Base-by-base conservation (phyloP, 2,888 invertebrate genomes). In the Stenodera caucasica region DNA sequence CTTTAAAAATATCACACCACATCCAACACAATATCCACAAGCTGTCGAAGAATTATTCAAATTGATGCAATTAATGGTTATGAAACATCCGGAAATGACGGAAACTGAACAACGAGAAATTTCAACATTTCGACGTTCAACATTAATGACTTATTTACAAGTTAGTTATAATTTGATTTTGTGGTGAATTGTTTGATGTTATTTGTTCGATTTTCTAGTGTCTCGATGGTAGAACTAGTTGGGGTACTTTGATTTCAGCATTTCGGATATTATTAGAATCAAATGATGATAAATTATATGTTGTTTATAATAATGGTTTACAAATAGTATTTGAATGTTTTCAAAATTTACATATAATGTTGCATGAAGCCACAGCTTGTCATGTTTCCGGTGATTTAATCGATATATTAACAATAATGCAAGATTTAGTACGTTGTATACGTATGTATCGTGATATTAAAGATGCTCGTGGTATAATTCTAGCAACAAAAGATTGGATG, bases 1-100 rank as follows among this genome's bases (percentile, higher is more conserved):
- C 26, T 96, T 96, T 81, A 91, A 96, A 75, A 96, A 96, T 80
- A 96, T 97, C 67, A 94, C 95, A 32, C 95, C 96, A n/a, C 95
- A 95, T 81, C 94, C 95, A 6, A 94, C 94, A 21, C 91, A 96
- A 72, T 97, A 97, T 82, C 90, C 93, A 15, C 88, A 88, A 84
- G 96, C 96, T 15, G 94, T 96, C 0, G 96, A 96, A 70, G 96
- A 96, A 78, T 79, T 96, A 65, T 92, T 96, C 71, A 92, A 94
- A 82, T 81, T 96, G 73, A 96, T 96, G 86, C 90, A 92, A 57
- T 83, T 96, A 37, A 89, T 97, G 81, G 92, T 94, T 1, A 86
- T 90, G n/a, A 88, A 91, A 68, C 90, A 92, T 76, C 87, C 90
- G 14, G 92, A 92, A 75, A 86, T 87, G 63, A 86, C 86, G 0